Base-by-base conservation (phyloP, 2,113 vertebrate species). In the Urocitellus parryii region DNA sequence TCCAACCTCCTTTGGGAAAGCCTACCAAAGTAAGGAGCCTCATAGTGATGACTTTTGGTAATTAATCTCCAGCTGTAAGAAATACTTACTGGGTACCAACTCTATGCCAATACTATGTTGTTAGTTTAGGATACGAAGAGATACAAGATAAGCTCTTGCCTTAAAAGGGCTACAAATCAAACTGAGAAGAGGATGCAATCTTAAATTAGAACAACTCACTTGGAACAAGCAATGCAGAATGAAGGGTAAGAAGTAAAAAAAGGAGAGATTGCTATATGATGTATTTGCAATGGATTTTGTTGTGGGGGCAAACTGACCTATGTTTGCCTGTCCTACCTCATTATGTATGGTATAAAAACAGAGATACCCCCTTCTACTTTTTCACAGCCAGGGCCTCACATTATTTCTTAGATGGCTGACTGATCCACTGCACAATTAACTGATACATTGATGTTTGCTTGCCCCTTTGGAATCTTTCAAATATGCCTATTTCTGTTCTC, bases 401-500 rank as follows among this genome's bases (percentile, higher is more conserved):
- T 61, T 51, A 14, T 77, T 51, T 70, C 39, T 84, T 81, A 77
- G 22, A 91, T 78, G 90, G n/a, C 56, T 79, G 45, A 81, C 9
- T 96, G 76, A 91, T 18, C 96, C 51, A 83, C 65, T 91, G 27
- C 53, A 90, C 32, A 92, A 95, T 90, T 73, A 22, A 96, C 88
- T 80, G 16, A 6, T 88, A 96, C 63, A 74, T 37, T 90, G 91
- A 95, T 95, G 22, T 45, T 96, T 96, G 72, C 79, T 83, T 93
- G 53, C 29, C 67, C 77, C 77, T 94, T 94, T 96, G 78, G 82
- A 97, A 85, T 90, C 68, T 79, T 93, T 88, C 77, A 96, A 72
- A 93, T 91, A 80, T 94, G 39, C 68, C 91, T 78, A 77, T 95
- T 97, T 97, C 94, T 95, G 51, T 82, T 96, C 92, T 96, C 80